Base-by-base conservation (phyloP, 2,113 vertebrate species). In the Nicator chloris region DNA sequence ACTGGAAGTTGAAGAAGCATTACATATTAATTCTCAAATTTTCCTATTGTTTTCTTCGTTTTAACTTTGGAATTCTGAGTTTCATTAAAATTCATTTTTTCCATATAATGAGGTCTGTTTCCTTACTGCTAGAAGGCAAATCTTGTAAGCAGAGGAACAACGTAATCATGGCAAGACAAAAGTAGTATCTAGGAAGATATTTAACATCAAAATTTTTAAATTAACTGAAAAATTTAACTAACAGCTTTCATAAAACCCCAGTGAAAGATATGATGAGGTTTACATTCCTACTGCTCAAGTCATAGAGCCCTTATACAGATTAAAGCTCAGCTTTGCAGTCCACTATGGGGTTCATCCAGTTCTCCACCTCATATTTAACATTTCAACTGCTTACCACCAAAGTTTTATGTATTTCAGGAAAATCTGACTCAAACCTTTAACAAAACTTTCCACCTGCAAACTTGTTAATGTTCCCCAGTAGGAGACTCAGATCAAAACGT, bases 1-100 rank as follows among this genome's bases (percentile, higher is more conserved):
- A 87, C 99, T 99, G 89, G 31, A 97, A 77, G 92, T 96, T 73
- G 81, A 87, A 94, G 7, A 91, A 39, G 56, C 18, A 37, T 76
- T 53, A 72, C 11, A 84, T 3, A 23, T 94, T 68, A 91, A 61
- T 75, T 68, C 65, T 51, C 16, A 2, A 35, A 33, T 20, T 73
- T 50, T 57, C 13, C 23, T 28, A 7, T 3, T 23, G 11, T 31
- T 71, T 37, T 56, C 23, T 59, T 47, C 0, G 0, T 40, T 91
- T 82, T 28, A 13, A 7, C 83, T 88, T 77, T 56, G 63, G 21
- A 60, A 65, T 18, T 66, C 33, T 2, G 4, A 71, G 37, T 65
- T 79, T 47, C 22, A 14, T 24, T 64, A 35, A 69, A 59, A 69
- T 19, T 53, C 15, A 22, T 11, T 54, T 53, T 45, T 77, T 33